Conservation (phyloP, 37 sponge, comb jelly and placozoan genomes). For the Eunapius fragilis region DNA sequence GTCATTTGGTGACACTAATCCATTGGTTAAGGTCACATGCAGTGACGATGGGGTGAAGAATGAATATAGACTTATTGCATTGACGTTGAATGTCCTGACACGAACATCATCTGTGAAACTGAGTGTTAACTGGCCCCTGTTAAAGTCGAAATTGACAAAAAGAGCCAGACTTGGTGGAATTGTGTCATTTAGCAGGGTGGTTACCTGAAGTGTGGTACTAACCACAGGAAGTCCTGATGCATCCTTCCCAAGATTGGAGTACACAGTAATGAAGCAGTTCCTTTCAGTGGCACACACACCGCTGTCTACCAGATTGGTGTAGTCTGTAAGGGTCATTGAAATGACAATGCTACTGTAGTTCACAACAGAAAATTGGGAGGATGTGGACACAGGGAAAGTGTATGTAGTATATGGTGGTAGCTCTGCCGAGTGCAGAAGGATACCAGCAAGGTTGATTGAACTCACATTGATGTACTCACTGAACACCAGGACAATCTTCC, state of each 20-base stretch:
- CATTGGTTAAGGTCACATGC: constrained; percentile 48
- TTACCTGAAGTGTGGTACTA: constrained; percentile 38
- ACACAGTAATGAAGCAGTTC: constrained; percentile 71
- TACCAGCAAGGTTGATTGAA: constrained; percentile 46
- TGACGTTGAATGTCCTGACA: constrained; percentile 58
- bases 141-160: constrained; percentile 76
- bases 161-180: constrained; percentile 57
- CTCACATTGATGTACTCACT: constrained; percentile 64
- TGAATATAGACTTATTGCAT: constrained; percentile 54
- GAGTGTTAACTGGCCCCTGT: constrained; percentile 70
- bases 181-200: constrained; percentile 49
- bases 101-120: constrained; percentile 83
- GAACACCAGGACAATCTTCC: constrained; percentile 63
- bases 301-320: constrained; percentile 45
- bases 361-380: constrained; percentile 32
- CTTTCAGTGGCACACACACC: constrained; percentile 40
- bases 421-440: constrained; percentile 26
- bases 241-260: constrained; percentile 47
- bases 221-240: constrained; percentile 33
- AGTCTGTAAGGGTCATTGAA: constrained; percentile 64
- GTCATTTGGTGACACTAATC: constrained; percentile 24
- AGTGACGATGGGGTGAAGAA: constrained; percentile 15
- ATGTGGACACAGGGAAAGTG: constrained; percentile 27
- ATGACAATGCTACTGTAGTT: constrained; percentile 73
- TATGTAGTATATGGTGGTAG: constrained; percentile 16